Conservation (phyloP, 2,113 vertebrate species). For the Charina bottae region DNA sequence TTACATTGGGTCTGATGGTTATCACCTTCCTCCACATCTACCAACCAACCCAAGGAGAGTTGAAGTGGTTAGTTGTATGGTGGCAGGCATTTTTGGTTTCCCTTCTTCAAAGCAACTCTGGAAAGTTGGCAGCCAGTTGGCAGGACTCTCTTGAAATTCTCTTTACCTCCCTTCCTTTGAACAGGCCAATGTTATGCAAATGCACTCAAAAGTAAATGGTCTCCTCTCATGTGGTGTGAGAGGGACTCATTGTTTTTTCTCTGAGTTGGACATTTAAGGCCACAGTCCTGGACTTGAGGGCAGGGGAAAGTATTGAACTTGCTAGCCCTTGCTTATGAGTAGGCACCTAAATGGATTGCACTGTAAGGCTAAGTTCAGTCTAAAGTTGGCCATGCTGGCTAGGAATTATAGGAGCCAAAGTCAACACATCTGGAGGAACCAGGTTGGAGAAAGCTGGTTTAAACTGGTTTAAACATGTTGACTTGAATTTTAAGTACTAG, state of each 20-base stretch:
- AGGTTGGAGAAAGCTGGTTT: not conserved
- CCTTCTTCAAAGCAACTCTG: constrained; percentile 1
- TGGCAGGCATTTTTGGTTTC: not conserved
- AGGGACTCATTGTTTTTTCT: not conserved
- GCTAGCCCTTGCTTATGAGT: not conserved
- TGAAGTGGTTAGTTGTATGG: not conserved
- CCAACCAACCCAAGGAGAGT: not conserved
- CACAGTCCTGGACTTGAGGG: not conserved
- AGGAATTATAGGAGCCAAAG: not conserved
- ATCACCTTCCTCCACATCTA: not conserved
- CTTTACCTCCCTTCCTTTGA: not conserved
- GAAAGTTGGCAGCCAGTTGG: not conserved
- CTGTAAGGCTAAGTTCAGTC: not conserved
- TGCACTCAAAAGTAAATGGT: not conserved
- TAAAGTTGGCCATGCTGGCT: not conserved
- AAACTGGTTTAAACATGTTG: not conserved
- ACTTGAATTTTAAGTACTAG: not conserved
- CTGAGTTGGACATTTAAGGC: not conserved
- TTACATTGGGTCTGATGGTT: not conserved
- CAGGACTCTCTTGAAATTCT: not conserved
- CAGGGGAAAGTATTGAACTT: not conserved
- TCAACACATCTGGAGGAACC: not conserved
- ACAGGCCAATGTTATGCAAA: not conserved
- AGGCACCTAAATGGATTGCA: not conserved
- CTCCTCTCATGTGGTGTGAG: not conserved